Evolutionary conservation across 2,113 vertebrate genomes (phyloP).

Genomic region (Cygnus atratus): DNA sequence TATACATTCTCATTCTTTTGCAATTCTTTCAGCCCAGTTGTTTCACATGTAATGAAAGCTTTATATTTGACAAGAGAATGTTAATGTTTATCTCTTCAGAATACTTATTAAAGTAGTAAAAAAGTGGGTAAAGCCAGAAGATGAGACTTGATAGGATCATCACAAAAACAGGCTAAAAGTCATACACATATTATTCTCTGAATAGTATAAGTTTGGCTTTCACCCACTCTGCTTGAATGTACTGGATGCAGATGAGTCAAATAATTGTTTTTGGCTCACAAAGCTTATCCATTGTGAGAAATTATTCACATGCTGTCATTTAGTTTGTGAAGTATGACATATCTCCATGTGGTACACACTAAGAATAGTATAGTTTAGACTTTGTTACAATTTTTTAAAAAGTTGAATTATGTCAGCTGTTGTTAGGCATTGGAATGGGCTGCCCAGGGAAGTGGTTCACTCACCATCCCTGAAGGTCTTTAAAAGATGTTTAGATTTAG

Average conservation of each 20-base stretch:
- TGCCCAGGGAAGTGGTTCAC: no score
- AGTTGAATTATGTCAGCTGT: not conserved
- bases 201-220: not conserved
- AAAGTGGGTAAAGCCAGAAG: not conserved
- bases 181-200: not conserved
- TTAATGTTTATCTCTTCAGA: not conserved
- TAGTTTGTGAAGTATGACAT: slow-evolving; percentile 33
- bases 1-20: not conserved
- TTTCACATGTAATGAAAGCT: not conserved
- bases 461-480: no score
- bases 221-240: not conserved
- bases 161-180: not conserved
- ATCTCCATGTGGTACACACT: not conserved
- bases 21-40: not conserved
- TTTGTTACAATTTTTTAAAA: not conserved
- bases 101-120: not conserved
- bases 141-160: not conserved
- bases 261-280: not conserved
- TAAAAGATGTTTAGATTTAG: no score
- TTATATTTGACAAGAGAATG: not conserved
- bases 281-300: not conserved
- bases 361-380: not conserved
- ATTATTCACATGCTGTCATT: slow-evolving; percentile 4
- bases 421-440: no score
- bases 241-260: not conserved